Percentiles rank a stretch among this genome's conserved stretches.
These are phyloP conservation scores for Stegodyphus dumicola DNA, from an alignment of 1,140 invertebrate genomes.

Conservation along the genomic window DNA sequence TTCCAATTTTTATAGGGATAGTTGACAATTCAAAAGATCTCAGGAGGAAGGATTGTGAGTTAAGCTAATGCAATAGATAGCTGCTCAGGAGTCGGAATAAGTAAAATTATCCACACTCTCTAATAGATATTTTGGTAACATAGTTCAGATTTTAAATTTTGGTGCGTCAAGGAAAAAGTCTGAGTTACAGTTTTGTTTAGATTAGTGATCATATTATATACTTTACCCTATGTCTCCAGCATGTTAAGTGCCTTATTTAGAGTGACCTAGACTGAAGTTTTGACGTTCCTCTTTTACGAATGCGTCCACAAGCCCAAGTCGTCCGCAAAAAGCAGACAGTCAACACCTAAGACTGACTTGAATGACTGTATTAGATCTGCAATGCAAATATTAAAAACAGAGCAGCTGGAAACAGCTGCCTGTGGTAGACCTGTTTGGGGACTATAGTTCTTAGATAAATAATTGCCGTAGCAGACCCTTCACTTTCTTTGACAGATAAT, in stretches of 20 bases:
- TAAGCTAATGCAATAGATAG: background rate
- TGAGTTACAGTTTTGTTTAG: background rate
- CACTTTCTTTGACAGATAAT: background rate
- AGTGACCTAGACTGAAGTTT: background rate
- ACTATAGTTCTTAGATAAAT: constrained; percentile 6
- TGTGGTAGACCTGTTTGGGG: constrained; percentile 8
- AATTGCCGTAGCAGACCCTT: background rate
- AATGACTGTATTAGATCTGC: background rate
- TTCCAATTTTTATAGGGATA: background rate
- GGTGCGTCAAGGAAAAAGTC: background rate
- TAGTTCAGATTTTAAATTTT: constrained; percentile 4
- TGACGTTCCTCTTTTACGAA: background rate
- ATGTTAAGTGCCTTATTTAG: constrained; percentile 13
- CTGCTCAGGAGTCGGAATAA: background rate
- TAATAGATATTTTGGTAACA: background rate
- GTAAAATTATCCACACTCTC: constrained; percentile 1
- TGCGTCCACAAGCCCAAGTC: background rate
- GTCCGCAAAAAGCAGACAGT: constrained; percentile 20
- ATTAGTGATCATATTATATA: constrained; percentile 10
- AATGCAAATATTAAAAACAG: constrained; percentile 10
- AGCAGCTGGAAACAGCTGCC: constrained; percentile 6
- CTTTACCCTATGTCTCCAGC: background rate
- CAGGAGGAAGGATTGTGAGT: background rate
- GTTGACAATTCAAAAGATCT: background rate
- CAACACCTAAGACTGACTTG: background rate